These are phyloP conservation scores for Apogon hyalosoma DNA, from an alignment of 2,797 vertebrate species.

Conservation along the genomic window DNA sequence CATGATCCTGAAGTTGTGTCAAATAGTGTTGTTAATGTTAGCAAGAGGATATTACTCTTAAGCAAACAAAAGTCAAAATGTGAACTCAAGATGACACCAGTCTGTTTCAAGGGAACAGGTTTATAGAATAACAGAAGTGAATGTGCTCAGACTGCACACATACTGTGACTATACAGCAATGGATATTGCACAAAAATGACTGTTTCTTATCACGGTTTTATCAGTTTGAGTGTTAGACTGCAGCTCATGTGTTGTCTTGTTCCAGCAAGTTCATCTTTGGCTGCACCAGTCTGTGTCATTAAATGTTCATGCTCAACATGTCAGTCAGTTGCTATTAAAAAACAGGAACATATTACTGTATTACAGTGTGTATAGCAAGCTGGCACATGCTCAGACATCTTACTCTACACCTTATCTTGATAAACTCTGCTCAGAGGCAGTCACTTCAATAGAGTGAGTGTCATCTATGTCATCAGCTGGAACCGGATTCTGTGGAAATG, in stretches of 20 bases:
- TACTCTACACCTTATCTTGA: constrained; percentile 31
- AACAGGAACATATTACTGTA: constrained; percentile 42
- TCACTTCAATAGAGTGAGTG: neutral
- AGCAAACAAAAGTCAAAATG: neutral
- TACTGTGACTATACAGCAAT: neutral
- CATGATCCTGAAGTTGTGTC: neutral
- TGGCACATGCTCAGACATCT: constrained; percentile 27
- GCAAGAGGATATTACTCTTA: neutral
- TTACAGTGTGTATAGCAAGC: constrained; percentile 18
- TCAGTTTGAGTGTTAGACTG: constrained; percentile 26
- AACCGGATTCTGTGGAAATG: constrained; percentile 8
- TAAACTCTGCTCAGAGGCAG: neutral
- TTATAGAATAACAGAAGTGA: neutral
- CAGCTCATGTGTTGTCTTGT: constrained; percentile 2
- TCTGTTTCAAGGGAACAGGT: neutral
- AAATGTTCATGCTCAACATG: constrained; percentile 16
- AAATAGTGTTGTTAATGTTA: neutral
- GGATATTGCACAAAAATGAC: constrained; percentile 9
- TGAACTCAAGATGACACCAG: neutral
- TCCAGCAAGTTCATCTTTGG: constrained; percentile 46
- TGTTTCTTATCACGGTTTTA: constrained; percentile 15
- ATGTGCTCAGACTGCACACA: constrained; percentile 6
- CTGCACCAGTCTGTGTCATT: constrained; percentile 24
- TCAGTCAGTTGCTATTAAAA: constrained; percentile 41
- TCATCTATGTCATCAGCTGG: neutral